phyloP scores from a whole-genome alignment of 2,797 vertebrate species.

The Atherinosoma microstoma region DNA sequence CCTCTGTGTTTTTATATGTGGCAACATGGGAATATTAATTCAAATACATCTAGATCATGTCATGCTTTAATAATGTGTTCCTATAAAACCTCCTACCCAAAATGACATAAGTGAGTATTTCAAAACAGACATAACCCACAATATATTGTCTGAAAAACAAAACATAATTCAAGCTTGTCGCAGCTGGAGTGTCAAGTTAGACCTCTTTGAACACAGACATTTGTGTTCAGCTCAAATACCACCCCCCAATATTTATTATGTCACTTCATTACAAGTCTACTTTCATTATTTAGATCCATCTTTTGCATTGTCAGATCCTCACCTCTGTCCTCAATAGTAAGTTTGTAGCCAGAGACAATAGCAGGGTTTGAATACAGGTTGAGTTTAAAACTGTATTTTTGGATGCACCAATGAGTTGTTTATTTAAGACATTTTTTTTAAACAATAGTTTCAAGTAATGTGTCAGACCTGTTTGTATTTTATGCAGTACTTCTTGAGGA shows the following conservation, averaged over 20 bases:
- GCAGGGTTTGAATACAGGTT: neutral
- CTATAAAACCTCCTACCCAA: slow-evolving; percentile 8
- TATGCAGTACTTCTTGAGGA: too few relatives aligned
- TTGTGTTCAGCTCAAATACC: slow-evolving; percentile 10
- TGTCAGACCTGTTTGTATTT: neutral
- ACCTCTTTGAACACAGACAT: slow-evolving; percentile 10
- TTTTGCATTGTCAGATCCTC: neutral
- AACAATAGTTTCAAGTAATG: neutral
- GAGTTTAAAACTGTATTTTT: neutral
- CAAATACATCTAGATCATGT: slow-evolving; percentile 23
- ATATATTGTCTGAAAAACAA: slow-evolving; percentile 26
- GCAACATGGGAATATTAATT: slow-evolving; percentile 29
- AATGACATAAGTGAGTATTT: slow-evolving; percentile 23
- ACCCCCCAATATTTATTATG: neutral
- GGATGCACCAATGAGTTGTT: neutral
- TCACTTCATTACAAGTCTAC: neutral
- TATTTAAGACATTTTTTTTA: neutral
- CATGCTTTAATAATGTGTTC: slow-evolving; percentile 30
- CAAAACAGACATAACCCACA: slow-evolving; percentile 30
- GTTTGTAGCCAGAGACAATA: neutral
- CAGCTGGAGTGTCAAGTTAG: slow-evolving; percentile 11
- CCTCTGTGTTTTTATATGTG: slow-evolving; percentile 31
- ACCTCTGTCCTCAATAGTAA: neutral
- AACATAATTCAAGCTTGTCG: slow-evolving; percentile 19
- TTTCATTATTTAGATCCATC: neutral